phyloP scores from a whole-genome alignment of 1,140 invertebrate genomes.

The Hylyphantes graminicola region DNA sequence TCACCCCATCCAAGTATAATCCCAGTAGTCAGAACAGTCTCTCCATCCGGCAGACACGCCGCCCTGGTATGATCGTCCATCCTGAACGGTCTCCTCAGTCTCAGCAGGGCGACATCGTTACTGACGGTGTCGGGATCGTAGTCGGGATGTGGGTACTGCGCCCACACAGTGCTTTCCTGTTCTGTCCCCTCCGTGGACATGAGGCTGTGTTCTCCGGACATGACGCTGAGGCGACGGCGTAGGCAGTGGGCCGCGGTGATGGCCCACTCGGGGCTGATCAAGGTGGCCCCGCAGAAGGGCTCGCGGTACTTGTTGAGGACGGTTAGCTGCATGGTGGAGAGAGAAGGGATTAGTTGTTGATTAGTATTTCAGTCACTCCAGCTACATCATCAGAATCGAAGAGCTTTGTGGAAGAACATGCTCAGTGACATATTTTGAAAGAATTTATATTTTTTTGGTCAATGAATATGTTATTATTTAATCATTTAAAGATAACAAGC shows the following conservation, averaged over 20 bases:
- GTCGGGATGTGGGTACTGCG: slow-evolving; percentile 81
- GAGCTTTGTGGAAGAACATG: too few species aligned
- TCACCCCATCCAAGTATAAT: slow-evolving; percentile 50
- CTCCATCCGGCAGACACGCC: slow-evolving; percentile 76
- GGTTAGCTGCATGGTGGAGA: slow-evolving; percentile 20
- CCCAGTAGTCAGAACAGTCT: slow-evolving; percentile 72
- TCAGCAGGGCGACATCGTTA: slow-evolving; percentile 89
- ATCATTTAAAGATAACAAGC: too few species aligned
- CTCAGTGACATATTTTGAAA: too few species aligned
- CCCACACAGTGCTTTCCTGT: slow-evolving; percentile 78
- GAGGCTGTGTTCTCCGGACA: slow-evolving; percentile 86
- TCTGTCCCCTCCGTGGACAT: slow-evolving; percentile 76
- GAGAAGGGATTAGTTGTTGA: too few species aligned
- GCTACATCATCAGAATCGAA: too few species aligned
- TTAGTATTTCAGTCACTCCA: too few species aligned
- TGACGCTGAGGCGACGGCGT: slow-evolving; percentile 81
- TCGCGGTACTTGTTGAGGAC: slow-evolving; percentile 33
- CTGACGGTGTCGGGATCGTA: slow-evolving; percentile 90
- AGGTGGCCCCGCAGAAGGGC: slow-evolving; percentile 88
- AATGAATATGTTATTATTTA: too few species aligned
- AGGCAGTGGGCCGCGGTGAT: slow-evolving; percentile 91
- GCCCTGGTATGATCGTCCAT: slow-evolving; percentile 65
- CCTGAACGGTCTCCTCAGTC: slow-evolving; percentile 70
- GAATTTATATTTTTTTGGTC: too few species aligned
- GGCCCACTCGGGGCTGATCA: slow-evolving; percentile 87